A percentile compares a stretch with the other conserved stretches of the same genome.
Evolutionary conservation across 2,888 invertebrate species (phyloP).

Genomic region (Timema podura): DNA sequence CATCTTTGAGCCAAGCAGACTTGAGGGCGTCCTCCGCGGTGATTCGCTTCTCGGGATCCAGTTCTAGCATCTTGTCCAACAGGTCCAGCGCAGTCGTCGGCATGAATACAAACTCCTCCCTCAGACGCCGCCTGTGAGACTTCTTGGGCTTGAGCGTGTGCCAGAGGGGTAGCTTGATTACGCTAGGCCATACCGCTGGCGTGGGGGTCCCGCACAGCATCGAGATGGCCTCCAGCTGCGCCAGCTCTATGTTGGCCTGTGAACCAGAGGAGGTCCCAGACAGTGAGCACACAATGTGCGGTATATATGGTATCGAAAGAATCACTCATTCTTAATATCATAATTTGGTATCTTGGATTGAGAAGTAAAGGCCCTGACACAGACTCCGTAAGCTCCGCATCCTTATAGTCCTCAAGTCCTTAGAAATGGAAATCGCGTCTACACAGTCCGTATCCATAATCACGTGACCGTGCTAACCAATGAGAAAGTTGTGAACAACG

Average conservation of each 20-base stretch:
- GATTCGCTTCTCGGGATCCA: constrained; percentile 91
- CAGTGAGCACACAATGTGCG: too few relatives aligned
- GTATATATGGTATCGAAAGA: too few relatives aligned
- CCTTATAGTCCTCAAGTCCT: too few relatives aligned
- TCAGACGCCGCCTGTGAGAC: constrained; percentile 78
- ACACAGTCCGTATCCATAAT: too few relatives aligned
- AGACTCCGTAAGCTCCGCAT: too few relatives aligned
- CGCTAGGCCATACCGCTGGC: constrained; percentile 95
- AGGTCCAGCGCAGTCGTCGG: constrained; percentile 83
- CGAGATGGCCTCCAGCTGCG: constrained; percentile 92
- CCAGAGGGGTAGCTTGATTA: constrained; percentile 89
- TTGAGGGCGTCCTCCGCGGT: constrained; percentile 92
- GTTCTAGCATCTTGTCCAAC: constrained; percentile 90
- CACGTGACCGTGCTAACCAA: too few relatives aligned
- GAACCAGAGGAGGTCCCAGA: neutral
- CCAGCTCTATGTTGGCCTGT: constrained; percentile 87
- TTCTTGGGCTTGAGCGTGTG: constrained; percentile 88
- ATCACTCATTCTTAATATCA: too few relatives aligned
- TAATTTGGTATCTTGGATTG: too few relatives aligned
- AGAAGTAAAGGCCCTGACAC: too few relatives aligned
- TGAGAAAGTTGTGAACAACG: too few relatives aligned
- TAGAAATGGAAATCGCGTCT: too few relatives aligned
- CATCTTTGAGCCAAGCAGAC: constrained; percentile 86
- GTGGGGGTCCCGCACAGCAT: constrained; percentile 92
- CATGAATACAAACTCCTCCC: constrained; percentile 93